A percentile compares a stretch with the other conserved stretches of the same genome.
phyloP scores from a whole-genome alignment of 2,797 vertebrate genomes.

The Smutsia gigantea region DNA sequence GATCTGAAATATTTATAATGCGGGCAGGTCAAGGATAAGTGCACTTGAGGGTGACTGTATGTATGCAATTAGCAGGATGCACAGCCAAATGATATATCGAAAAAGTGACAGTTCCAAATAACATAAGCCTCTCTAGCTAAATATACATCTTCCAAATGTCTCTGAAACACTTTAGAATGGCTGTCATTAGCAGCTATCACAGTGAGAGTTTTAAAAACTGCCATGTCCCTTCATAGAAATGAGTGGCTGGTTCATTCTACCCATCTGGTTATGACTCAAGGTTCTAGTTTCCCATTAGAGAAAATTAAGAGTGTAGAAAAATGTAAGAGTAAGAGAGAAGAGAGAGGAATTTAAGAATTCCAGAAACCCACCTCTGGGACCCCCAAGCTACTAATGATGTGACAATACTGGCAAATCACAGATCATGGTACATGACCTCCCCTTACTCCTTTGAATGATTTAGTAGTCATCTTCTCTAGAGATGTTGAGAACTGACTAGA shows the following conservation, averaged over 20 bases:
- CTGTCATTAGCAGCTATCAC: conserved; percentile 10
- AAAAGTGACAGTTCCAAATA: conserved; percentile 18
- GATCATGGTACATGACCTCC: not conserved
- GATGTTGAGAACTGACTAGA: not conserved
- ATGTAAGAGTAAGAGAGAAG: not conserved
- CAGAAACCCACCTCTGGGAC: not conserved
- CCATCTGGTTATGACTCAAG: conserved; percentile 36
- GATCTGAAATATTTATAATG: conserved; percentile 73
- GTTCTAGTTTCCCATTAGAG: conserved; percentile 11
- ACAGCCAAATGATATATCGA: not conserved
- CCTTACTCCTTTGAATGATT: not conserved
- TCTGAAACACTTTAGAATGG: conserved; percentile 9
- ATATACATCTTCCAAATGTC: conserved; percentile 22
- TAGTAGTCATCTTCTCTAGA: not conserved
- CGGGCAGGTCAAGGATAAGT: conserved; percentile 50
- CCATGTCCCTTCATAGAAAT: not conserved
- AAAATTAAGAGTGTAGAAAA: not conserved
- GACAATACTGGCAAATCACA: not conserved
- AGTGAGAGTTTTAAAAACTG: not conserved
- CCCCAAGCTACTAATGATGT: not conserved
- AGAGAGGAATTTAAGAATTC: not conserved
- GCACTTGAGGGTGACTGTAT: conserved; percentile 19
- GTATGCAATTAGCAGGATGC: conserved; percentile 12
- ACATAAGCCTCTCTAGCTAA: conserved; percentile 26
- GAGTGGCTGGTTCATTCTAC: not conserved